Conservation (phyloP, 2,113 vertebrate genomes). For the Paratilapia polleni region DNA sequence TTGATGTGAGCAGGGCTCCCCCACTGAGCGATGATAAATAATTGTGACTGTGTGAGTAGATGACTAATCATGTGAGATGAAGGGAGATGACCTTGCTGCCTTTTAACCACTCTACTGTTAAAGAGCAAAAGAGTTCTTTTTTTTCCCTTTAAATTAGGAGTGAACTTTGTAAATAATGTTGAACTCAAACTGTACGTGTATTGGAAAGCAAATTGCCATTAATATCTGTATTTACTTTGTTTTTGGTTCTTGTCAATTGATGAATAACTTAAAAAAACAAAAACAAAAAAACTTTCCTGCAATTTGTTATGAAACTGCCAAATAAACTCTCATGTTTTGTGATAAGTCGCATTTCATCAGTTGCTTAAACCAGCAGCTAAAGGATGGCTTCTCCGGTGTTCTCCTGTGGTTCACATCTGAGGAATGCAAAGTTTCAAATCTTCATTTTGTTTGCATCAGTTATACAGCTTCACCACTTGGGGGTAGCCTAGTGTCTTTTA, state of each 20-base stretch:
- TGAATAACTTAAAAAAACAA: neutral
- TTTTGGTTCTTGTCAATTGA: constrained; percentile 18
- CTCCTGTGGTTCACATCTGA: neutral
- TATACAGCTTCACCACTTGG: constrained; percentile 30
- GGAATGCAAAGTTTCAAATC: neutral
- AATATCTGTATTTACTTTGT: constrained; percentile 38
- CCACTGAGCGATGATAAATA: constrained; percentile 64
- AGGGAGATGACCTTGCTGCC: constrained; percentile 52
- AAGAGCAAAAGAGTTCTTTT: constrained; percentile 41
- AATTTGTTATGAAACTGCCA: constrained; percentile 41
- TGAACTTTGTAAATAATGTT: constrained; percentile 59
- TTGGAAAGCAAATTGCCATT: constrained; percentile 40
- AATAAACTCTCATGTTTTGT: constrained; percentile 57
- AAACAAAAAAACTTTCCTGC: neutral
- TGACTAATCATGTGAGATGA: constrained; percentile 25
- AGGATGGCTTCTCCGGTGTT: neutral
- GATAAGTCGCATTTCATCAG: neutral
- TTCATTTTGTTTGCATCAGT: neutral
- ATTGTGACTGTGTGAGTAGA: constrained; percentile 27
- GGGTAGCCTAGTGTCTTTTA: constrained; percentile 35
- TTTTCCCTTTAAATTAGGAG: constrained; percentile 1
- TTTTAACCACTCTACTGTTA: constrained; percentile 78
- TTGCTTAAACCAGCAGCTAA: neutral
- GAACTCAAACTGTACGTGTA: constrained; percentile 32
- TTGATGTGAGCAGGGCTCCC: constrained; percentile 78